These are phyloP conservation scores for Limnodromus scolopaceus DNA, from an alignment of 2,797 vertebrate species.

Conservation along the genomic window DNA sequence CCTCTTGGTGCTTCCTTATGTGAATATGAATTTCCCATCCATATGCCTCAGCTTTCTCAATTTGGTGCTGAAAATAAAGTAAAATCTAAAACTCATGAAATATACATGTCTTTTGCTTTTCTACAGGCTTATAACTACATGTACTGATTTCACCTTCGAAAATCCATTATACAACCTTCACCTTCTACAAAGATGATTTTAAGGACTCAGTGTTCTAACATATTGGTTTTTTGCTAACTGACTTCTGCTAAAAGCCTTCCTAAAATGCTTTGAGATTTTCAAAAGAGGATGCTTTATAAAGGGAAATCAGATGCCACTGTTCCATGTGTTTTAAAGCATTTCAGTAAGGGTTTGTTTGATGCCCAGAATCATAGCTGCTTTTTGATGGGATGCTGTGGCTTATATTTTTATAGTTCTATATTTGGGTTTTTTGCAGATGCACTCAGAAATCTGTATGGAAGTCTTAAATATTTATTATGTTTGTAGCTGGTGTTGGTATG, in stretches of 20 bases:
- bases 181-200: neutral
- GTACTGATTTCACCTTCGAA: neutral
- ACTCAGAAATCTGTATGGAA: neutral
- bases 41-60: neutral
- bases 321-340: neutral
- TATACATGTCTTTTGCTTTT: neutral
- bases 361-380: rapidly evolving
- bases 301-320: neutral
- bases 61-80: neutral
- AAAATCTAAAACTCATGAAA: neutral
- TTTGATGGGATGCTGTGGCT: neutral
- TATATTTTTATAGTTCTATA: neutral
- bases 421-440: neutral
- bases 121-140: neutral
- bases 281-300: neutral
- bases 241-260: neutral
- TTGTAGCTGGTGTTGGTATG: neutral
- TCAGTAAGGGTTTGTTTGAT: neutral
- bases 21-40: neutral
- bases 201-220: neutral
- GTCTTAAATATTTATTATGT: neutral
- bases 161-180: neutral
- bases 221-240: neutral
- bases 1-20: neutral
- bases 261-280: neutral